Base-by-base conservation (phyloP, 2,113 vertebrate genomes). In the Coregonus clupeaformis region DNA sequence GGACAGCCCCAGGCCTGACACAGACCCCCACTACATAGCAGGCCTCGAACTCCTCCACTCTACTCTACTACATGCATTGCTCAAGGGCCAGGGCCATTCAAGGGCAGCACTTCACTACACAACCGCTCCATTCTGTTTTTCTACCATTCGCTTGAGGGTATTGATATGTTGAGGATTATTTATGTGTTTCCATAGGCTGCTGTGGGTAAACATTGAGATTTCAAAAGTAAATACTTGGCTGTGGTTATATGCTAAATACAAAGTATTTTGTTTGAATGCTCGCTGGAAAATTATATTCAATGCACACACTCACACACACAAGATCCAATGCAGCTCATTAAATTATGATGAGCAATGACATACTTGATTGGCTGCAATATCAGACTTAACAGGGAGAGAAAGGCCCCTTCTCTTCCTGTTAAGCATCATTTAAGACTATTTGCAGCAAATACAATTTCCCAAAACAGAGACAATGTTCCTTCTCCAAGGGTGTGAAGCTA, bases 331-430 rank as follows among this genome's bases (percentile, higher is more conserved):
- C 72, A 62, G 79, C 86, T 88, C 76, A 70, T 89, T 91, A 86
- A 87, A 86, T 90, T 89, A 85, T 84, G 84, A 88, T 86, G 89
- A 87, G 84, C 86, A 89, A 91, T 91, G 85, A 89, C 87, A 89
- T n/a, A 90, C 85, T 86, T 86, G 87, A 86, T 85, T 85, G 89
- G 77, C 85, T 89, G 82, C 49, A 89, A 88, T 80, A 86, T 83
- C 65, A 72, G 77, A 29, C 68, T 81, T 88, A 86, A 86, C 83
- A 79, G 84, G 66, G 72, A n/a, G 62, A 63, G 73, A 80, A 80
- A 75, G 67, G 77, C 71, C 79, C 7, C 27, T 27, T 11, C 22
- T 78, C 75, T 20, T 70, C 16, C 66, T 75, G 27, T 9, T 69
- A 60, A 60, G 47, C 66, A 42, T 47, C 55, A 42, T 27, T 62